Evolutionary conservation across 2,888 invertebrate genomes (phyloP).

Genomic region (Ferrisia virgata): DNA sequence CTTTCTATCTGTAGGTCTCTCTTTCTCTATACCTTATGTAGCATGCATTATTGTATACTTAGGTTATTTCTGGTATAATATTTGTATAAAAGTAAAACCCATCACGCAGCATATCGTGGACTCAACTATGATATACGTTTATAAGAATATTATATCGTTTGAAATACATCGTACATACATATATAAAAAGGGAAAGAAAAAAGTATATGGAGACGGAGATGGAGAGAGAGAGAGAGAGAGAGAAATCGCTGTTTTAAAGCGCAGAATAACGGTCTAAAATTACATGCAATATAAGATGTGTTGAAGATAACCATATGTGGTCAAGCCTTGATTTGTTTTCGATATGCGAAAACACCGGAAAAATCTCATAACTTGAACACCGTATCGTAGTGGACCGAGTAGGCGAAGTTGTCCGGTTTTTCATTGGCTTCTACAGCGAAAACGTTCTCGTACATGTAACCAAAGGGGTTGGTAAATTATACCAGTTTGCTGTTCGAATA

Average conservation of each 20-base stretch:
- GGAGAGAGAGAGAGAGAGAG: background rate
- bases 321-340: slow-evolving; percentile 51
- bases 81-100: background rate
- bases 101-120: background rate
- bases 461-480: background rate
- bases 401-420: slow-evolving; percentile 16
- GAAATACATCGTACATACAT: background rate
- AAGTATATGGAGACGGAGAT: background rate
- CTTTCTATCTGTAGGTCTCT: background rate
- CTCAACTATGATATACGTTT: slow-evolving; percentile 33
- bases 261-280: slow-evolving; percentile 42
- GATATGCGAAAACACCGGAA: slow-evolving; percentile 50
- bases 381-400: slow-evolving; percentile 34
- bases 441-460: background rate
- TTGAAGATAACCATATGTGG: slow-evolving; percentile 49
- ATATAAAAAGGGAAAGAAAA: background rate
- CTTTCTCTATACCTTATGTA: no score
- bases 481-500: no score
- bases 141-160: slow-evolving; percentile 7
- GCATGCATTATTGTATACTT: no score
- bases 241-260: slow-evolving; percentile 27
- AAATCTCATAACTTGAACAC: slow-evolving; percentile 44
- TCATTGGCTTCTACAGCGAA: no score
- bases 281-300: slow-evolving; percentile 41
- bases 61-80: no score